Evolutionary conservation across 2,113 vertebrate species (phyloP), one percentile per base, ranked within the genome.

Genomic region (Daubentonia madagascariensis): DNA sequence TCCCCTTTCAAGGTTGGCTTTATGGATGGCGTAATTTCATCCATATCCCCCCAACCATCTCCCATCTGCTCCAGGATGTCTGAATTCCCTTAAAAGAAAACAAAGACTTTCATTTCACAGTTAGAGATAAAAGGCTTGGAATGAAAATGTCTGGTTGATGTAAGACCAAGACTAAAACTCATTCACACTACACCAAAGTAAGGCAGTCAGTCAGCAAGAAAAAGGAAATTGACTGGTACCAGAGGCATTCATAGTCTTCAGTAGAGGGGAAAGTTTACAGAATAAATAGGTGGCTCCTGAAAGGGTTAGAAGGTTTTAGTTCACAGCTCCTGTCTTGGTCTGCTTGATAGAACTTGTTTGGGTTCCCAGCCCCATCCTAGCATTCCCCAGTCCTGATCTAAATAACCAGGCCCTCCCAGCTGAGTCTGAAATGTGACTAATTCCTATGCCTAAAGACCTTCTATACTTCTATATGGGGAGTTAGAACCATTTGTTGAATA

Each of bases 91-190:
- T 96, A 92, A 88, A 59, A 90, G 89, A 96, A 54, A 95, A 95
- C 70, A 93, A 92, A 96, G 70, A 43, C 52, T 85, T 90, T 86
- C 37, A 78, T 93, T 96, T 96, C 81, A 67, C 83, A 43, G 48
- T 73, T 89, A 85, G 45, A 95, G 94, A 97, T 91, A 96, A 94
- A 95, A 89, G 48, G 43, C 37, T 83, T 88, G n/a, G 30, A 89
- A 93, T 89, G 89, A 93, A 96, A 96, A 94, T 84, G 54, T 94
- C 96, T 94, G 12, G 68, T 86, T 97, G 96, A 97, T 91, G 7
- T 88, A 97, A 97, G 92, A 96, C 94, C 70, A 87, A 59, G 23
- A 83, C 72, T 48, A 68, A 96, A 97, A 95, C 50, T 57, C 88
- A 95, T 94, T 91, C 61, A 40, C 57, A 65, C 8, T 72, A 17